Base-by-base conservation (phyloP, 2,888 invertebrate genomes). In the Panzeria rudis region DNA sequence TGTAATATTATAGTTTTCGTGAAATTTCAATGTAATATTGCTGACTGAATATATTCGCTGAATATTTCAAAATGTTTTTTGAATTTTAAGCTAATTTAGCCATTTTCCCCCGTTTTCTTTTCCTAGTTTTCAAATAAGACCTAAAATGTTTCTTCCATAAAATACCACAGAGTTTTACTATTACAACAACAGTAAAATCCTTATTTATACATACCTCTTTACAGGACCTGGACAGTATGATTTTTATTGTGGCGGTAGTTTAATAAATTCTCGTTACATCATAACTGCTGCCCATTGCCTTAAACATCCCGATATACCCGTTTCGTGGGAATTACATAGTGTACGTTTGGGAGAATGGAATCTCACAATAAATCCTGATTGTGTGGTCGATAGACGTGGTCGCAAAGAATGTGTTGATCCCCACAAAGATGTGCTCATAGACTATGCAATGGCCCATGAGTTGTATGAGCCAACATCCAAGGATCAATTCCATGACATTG, bases 221-320 rank as follows among this genome's bases (percentile, higher is more conserved):
- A 23, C 59, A 72, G 86, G 59, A n/a, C 79, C 78, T 13, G 75
- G 79, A 5, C 62, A 71, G 23, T 85, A 61, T 88, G 94, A 94
- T 0, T 95, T 95, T 86, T 95, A 95, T 87, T 96, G 96, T 89
- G 96, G 96, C 0, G 96, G 96, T 0, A 95, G 95, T 0, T 92
- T 97, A 29, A 95, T 97, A 17, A 91, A 89, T 77, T 87, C 87
- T 2, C 90, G 94, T 85, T 96, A 96, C 88, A 94, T 96, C 6
- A 88, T 97, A 71, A 96, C 96, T 0, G 96, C 96, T 0, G 96
- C 95, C 0, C 96, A 97, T 89, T 97, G 97, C 88, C 92, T 96
- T 50, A 94, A 94, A 87, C 95, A 95, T 47, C 93, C 93, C 13
- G 95, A 95, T 83, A 90, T 96, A 38, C 95, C 95, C 0, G 87